These are phyloP conservation scores for Agonopterix arenella DNA, from an alignment of 2,888 invertebrate species.

Conservation along the genomic window DNA sequence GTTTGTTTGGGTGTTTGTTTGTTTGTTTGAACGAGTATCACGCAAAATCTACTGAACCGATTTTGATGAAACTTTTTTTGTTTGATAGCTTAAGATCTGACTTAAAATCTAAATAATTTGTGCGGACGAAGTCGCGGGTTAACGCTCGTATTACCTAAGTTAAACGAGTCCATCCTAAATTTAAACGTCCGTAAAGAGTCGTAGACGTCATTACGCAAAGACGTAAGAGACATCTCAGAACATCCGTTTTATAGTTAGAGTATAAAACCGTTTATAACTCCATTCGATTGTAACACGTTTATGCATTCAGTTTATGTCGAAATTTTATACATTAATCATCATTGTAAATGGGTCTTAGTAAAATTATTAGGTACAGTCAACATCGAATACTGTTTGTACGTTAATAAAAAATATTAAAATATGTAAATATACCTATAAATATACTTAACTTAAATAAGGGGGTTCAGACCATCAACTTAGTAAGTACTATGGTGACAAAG, in stretches of 20 bases:
- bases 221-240: constrained; percentile 58
- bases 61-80: no score
- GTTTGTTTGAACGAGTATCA: no score
- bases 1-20: no score
- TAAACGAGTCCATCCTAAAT: constrained; percentile 53
- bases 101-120: no score
- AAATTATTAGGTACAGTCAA: background rate
- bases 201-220: constrained; percentile 56
- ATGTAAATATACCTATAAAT: no score
- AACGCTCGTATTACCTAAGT: constrained; percentile 27
- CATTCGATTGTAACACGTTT: constrained; percentile 55
- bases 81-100: no score
- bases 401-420: no score
- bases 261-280: constrained; percentile 64
- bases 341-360: constrained; percentile 9
- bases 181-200: constrained; percentile 54
- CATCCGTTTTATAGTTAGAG: constrained; percentile 67
- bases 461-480: no score
- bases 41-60: no score
- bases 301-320: constrained; percentile 39
- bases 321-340: constrained; percentile 31
- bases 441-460: no score
- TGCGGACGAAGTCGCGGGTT: no score
- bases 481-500: no score
- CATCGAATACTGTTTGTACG: background rate